Percentiles rank a stretch among this genome's conserved stretches.
These are phyloP conservation scores for Cryptophagus acutangulus DNA, from an alignment of 2,888 invertebrate species.

Conservation along the genomic window DNA sequence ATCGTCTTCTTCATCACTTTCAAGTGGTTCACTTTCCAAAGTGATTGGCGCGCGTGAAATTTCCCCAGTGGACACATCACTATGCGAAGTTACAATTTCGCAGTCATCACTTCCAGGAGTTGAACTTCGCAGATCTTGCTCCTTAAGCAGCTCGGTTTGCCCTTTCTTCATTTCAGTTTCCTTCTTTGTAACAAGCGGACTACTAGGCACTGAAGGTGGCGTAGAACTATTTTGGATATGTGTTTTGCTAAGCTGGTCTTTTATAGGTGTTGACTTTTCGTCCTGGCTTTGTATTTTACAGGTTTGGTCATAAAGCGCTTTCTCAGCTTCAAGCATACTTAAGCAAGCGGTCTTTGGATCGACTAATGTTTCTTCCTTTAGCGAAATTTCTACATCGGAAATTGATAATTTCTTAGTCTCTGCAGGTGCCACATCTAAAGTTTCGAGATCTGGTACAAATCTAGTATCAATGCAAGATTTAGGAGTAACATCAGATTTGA, in stretches of 20 bases:
- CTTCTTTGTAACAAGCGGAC: constrained; percentile 26
- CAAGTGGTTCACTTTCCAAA: constrained; percentile 31
- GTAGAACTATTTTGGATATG: constrained; percentile 15
- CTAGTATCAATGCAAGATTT: no score
- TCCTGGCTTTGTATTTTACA: background rate
- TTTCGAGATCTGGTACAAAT: constrained; percentile 3
- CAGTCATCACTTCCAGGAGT: constrained; percentile 63
- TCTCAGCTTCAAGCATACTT: constrained; percentile 5
- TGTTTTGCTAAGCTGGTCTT: constrained; percentile 17
- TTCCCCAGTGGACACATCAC: constrained; percentile 59
- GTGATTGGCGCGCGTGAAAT: constrained; percentile 53
- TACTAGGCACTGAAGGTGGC: constrained; percentile 11
- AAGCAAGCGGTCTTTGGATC: background rate
- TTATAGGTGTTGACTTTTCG: background rate
- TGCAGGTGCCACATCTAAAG: constrained; percentile 17
- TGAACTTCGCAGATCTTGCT: constrained; percentile 54
- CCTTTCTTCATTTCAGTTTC: constrained; percentile 7
- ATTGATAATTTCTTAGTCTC: constrained; percentile 32
- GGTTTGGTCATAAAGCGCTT: constrained; percentile 5
- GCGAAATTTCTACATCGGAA: constrained; percentile 32
- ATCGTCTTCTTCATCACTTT: constrained; percentile 62
- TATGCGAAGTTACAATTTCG: constrained; percentile 57
- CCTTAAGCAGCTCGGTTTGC: constrained; percentile 42
- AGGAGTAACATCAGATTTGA: no score
- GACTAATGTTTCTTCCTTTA: constrained; percentile 12